Evolutionary conservation across 1,140 invertebrate species (phyloP), one percentile per base, ranked within the genome.

Genomic region (Colletes gigas): DNA sequence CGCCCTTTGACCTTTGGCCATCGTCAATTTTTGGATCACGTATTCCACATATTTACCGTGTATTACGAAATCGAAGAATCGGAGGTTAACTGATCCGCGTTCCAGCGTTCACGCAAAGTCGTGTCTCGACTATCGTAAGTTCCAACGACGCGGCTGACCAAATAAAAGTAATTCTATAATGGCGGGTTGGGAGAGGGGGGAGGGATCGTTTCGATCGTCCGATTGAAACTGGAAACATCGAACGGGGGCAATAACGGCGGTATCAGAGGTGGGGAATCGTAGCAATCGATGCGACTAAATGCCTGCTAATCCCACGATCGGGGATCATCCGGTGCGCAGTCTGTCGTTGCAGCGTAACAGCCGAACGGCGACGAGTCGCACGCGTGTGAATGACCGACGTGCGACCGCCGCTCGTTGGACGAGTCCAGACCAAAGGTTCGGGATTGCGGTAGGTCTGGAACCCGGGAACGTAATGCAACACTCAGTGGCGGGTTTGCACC

Each of bases 361-460:
- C 70, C 81, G 71, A 72, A 60, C 57, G 78, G 59, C 57, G 57
- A 68, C 59, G 81, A 84, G 79, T 81, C 75, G 83, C 85, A 62
- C 81, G 67, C 78, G 88, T 89, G 88, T 89, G 87, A 89, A 89
- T 88, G 88, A 89, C 88, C 88, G 88, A 89, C 87, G 87, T 89
- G 87, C 80, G 88, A 89, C 83, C 85, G 88, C 63, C 75, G 77
- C 63, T 80, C 78, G 76, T 76, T 82, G 83, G 76, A 80, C 83
- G 82, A 84, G 85, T 88, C 79, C 85, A 86, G 83, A 87, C 76
- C 85, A 81, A 88, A 88, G 88, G 83, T 87, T 88, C 85, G 85
- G 87, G 77, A 89, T 89, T 89, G 88, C 84, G 88, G 88, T 89
- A 88, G 88, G 88, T 88, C 88, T 88, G 83, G 85, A 88, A 87